Percentiles rank a stretch among this genome's conserved stretches.
Evolutionary conservation across 2,797 vertebrate species (phyloP).

Genomic region (Scyliorhinus canicula): DNA sequence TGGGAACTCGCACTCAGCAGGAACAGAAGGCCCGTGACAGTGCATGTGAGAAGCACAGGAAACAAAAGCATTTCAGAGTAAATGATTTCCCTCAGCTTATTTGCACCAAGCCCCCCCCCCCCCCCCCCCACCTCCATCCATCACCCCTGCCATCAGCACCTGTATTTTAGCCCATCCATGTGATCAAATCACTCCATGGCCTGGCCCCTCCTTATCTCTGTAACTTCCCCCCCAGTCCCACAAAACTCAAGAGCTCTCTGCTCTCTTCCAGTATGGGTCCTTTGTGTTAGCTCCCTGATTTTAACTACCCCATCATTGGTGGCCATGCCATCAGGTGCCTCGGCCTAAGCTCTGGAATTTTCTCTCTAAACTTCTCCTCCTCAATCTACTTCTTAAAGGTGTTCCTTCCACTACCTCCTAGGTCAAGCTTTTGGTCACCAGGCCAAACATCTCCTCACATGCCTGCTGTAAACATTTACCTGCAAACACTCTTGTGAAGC

Average conservation of each 20-base stretch:
- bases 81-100: neutral
- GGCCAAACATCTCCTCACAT: neutral
- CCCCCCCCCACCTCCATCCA: no score
- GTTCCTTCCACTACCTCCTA: neutral
- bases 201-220: neutral
- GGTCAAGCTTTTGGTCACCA: neutral
- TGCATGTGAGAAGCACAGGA: neutral
- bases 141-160: neutral
- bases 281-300: neutral
- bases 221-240: no score
- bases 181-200: neutral
- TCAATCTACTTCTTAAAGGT: no score
- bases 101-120: neutral
- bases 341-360: neutral
- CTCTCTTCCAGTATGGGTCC: neutral
- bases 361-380: neutral
- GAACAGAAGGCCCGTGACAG: neutral
- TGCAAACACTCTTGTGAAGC: neutral
- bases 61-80: neutral
- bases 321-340: neutral
- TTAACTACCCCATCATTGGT: neutral
- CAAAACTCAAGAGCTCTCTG: neutral
- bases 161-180: neutral
- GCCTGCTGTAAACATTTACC: neutral
- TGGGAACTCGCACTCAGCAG: neutral